phyloP scores from a whole-genome alignment of 2,113 vertebrate species.

The Chloroceryle aenea region DNA sequence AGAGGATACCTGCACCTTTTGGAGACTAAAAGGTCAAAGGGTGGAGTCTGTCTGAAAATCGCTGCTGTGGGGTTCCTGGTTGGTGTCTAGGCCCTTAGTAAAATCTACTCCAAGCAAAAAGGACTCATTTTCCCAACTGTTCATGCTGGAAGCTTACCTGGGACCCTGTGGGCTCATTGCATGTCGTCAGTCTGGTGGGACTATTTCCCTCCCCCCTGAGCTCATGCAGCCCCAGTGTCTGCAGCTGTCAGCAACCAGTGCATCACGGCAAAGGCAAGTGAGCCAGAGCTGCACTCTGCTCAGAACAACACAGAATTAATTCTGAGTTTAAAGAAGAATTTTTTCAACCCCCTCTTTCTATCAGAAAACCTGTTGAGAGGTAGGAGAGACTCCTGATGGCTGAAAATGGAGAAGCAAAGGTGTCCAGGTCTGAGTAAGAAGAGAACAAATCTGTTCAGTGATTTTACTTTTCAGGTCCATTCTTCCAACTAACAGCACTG shows the following conservation, averaged over 20 bases:
- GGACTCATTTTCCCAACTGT: accelerated
- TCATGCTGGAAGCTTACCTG: neutral
- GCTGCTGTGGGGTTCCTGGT: neutral
- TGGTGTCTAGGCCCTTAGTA: neutral
- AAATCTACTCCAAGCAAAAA: neutral
- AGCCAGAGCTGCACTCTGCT: neutral
- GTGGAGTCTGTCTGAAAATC: neutral
- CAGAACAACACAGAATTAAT: neutral
- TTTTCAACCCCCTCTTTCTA: neutral
- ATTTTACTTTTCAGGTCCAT: too few relatives aligned
- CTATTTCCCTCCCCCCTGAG: neutral
- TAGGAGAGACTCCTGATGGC: neutral
- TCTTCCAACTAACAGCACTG: too few relatives aligned
- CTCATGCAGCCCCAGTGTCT: accelerated
- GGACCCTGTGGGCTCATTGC: accelerated
- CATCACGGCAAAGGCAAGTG: accelerated
- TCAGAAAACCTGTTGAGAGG: neutral
- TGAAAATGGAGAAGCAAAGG: neutral
- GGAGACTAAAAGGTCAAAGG: neutral
- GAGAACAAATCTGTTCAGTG: too few relatives aligned
- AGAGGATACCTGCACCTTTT: neutral
- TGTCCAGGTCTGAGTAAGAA: too few relatives aligned
- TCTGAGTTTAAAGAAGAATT: neutral
- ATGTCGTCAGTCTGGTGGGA: neutral
- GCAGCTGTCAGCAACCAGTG: neutral